phyloP scores from a whole-genome alignment of 2,888 invertebrate genomes.

The Acrobasis suavella region DNA sequence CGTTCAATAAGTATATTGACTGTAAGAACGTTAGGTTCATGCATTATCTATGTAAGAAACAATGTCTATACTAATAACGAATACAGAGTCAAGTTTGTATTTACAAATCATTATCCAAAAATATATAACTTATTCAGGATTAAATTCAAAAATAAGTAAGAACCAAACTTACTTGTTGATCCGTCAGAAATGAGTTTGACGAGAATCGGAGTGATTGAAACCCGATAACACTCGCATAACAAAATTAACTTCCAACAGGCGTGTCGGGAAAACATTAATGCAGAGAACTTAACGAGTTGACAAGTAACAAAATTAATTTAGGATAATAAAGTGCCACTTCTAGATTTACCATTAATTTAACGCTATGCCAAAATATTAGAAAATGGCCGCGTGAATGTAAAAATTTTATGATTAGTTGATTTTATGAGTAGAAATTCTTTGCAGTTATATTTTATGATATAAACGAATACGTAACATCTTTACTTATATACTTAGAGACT shows the following conservation, averaged over 20 bases:
- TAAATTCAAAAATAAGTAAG: not conserved
- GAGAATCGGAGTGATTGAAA: conserved; percentile 17
- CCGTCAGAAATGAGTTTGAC: conserved; percentile 18
- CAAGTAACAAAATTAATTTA: conserved; percentile 75
- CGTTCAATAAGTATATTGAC: no score
- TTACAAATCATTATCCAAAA: no score
- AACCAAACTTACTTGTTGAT: conserved; percentile 22
- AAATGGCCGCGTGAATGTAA: not conserved
- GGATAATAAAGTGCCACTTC: conserved; percentile 50
- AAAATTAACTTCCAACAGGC: conserved; percentile 68
- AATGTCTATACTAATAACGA: no score
- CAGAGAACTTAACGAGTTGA: conserved; percentile 68
- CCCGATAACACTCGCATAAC: conserved; percentile 31
- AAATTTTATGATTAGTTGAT: not conserved
- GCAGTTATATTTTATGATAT: no score
- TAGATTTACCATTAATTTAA: conserved; percentile 55
- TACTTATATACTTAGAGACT: no score
- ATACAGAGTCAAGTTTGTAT: no score
- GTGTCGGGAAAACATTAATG: conserved; percentile 64
- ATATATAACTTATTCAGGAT: not conserved
- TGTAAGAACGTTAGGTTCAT: no score
- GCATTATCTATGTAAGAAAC: no score
- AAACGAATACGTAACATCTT: no score
- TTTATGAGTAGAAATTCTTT: no score
- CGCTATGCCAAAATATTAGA: conserved; percentile 30